These are phyloP conservation scores for Cyrtonyx montezumae DNA, from an alignment of 2,113 vertebrate species.

Conservation along the genomic window DNA sequence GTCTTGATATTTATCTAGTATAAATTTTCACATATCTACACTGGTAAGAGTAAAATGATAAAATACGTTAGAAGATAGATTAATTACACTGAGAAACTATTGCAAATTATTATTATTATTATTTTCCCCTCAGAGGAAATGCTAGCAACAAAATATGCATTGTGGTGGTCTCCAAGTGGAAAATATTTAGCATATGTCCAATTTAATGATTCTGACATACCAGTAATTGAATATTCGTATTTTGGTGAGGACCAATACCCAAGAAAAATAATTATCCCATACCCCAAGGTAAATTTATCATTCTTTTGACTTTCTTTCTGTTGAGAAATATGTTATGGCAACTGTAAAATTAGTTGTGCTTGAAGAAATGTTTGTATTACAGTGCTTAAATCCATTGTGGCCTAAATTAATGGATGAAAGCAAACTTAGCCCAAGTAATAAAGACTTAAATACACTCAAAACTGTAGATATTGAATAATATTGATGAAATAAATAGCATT, in stretches of 20 bases:
- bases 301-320: constrained; percentile 9
- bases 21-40: background rate
- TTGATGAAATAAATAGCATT: background rate
- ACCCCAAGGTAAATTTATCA: constrained; percentile 89
- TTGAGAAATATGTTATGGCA: constrained; percentile 39
- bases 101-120: background rate
- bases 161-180: constrained; percentile 94
- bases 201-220: constrained; percentile 91
- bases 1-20: background rate
- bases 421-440: background rate
- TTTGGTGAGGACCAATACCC: constrained; percentile 93
- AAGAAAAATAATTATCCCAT: constrained; percentile 87
- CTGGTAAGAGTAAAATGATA: background rate
- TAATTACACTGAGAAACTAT: background rate
- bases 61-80: background rate
- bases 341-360: background rate
- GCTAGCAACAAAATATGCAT: constrained; percentile 88
- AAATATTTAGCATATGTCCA: constrained; percentile 89
- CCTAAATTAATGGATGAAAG: background rate
- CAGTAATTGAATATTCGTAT: constrained; percentile 90
- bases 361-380: background rate
- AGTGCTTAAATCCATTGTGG: background rate
- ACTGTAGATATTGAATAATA: background rate
- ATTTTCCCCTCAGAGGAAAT: constrained; percentile 89
- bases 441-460: background rate